Evolutionary conservation across 2,888 invertebrate species (phyloP).

Genomic region (Lasius platythorax): DNA sequence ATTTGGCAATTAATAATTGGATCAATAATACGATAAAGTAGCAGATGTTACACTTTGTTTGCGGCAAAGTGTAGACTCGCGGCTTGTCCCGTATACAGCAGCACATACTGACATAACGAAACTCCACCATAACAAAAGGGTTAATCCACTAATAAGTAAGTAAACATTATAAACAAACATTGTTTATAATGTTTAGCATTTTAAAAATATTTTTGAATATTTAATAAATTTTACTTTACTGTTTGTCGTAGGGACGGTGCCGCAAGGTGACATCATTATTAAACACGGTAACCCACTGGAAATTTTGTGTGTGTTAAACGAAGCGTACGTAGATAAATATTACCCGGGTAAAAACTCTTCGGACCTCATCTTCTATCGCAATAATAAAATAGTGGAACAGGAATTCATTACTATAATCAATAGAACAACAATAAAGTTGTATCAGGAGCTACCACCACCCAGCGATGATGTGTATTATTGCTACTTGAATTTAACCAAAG

Average conservation of each 20-base stretch:
- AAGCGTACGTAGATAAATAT: constrained; percentile 83
- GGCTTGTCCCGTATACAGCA: no score
- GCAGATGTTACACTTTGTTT: no score
- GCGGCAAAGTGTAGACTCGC: no score
- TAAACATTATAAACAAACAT: background rate
- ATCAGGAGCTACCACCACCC: constrained; percentile 87
- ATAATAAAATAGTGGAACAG: constrained; percentile 83
- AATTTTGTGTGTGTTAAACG: constrained; percentile 89
- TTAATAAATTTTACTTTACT: background rate
- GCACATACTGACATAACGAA: no score
- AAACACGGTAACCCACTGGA: constrained; percentile 88
- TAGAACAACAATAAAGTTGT: constrained; percentile 88
- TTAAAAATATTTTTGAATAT: background rate
- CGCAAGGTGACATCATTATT: constrained; percentile 88
- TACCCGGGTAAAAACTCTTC: constrained; percentile 87
- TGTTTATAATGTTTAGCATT: background rate
- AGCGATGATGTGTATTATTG: constrained; percentile 88
- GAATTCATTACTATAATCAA: constrained; percentile 88
- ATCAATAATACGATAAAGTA: no score
- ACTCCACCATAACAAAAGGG: no score
- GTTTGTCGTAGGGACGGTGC: constrained; percentile 83
- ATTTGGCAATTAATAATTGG: no score
- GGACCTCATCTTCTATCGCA: constrained; percentile 86
- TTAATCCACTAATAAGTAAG: background rate
- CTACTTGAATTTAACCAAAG: constrained; percentile 82